phyloP scores from a whole-genome alignment of 2,113 vertebrate species.

The Gulo gulo region DNA sequence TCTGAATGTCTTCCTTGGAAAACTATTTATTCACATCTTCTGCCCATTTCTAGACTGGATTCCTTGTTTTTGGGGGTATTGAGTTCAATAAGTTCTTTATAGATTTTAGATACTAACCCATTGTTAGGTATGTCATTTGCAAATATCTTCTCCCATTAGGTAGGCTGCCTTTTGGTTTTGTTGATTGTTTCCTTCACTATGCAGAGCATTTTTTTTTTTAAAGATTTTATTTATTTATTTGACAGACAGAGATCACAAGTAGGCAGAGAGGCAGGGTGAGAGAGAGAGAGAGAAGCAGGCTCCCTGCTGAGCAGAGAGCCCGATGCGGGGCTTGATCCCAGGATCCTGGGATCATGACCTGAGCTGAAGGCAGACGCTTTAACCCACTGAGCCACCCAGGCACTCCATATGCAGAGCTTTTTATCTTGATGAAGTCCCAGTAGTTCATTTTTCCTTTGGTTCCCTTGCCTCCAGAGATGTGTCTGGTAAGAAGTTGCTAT shows the following conservation, averaged over 20 bases:
- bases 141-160: not conserved
- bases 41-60: not conserved
- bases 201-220: too few relatives aligned
- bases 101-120: not conserved
- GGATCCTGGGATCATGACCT: too few relatives aligned
- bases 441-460: not conserved
- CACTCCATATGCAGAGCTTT: not conserved
- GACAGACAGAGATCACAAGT: too few relatives aligned
- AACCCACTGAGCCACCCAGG: too few relatives aligned
- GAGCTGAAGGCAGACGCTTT: too few relatives aligned
- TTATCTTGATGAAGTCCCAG: not conserved
- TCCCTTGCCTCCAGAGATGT: not conserved
- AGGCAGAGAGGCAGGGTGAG: too few relatives aligned
- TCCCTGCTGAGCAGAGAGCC: too few relatives aligned
- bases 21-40: not conserved
- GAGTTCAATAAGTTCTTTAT: not conserved
- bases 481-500: not conserved
- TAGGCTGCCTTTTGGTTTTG: not conserved
- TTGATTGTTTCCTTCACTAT: not conserved
- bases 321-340: too few relatives aligned
- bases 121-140: not conserved
- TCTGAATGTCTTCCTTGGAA: not conserved
- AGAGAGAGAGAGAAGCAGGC: too few relatives aligned
- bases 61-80: not conserved
- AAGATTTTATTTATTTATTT: too few relatives aligned